These are phyloP conservation scores for Gila robusta DNA, from an alignment of 2,797 vertebrate species.

Conservation along the genomic window DNA sequence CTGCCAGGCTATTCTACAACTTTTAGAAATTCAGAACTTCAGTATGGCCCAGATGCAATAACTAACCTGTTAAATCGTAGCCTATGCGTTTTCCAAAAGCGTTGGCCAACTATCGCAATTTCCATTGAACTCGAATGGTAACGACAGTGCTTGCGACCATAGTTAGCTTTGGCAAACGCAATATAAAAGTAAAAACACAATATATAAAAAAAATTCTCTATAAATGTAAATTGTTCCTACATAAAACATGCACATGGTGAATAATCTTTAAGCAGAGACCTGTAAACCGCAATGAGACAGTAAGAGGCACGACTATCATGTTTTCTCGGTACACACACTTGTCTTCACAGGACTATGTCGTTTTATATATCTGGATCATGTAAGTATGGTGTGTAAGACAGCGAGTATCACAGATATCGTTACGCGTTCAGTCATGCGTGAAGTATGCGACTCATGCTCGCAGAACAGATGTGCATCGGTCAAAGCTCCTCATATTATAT, in stretches of 20 bases:
- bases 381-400: not conserved
- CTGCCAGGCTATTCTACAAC: not conserved
- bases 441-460: not conserved
- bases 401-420: not conserved
- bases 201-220: not conserved
- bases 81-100: too few species aligned
- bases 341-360: too few species aligned
- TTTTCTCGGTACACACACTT: not conserved
- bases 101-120: too few species aligned
- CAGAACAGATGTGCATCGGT: constrained; percentile 14
- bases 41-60: not conserved
- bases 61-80: too few species aligned
- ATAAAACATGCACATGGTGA: not conserved
- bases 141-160: too few species aligned
- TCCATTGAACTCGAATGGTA: too few species aligned
- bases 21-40: too few species aligned
- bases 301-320: not conserved
- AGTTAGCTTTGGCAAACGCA: too few species aligned
- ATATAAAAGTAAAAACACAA: not conserved
- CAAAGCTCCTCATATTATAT: not conserved
- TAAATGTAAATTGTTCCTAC: not conserved
- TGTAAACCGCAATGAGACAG: not conserved
- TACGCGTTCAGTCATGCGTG: constrained; percentile 1
- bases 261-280: not conserved
- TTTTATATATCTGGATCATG: not conserved